A percentile compares a stretch with the other conserved stretches of the same genome.
Evolutionary conservation across 2,888 invertebrate genomes (phyloP).

Genomic region (Apodemia duryi): DNA sequence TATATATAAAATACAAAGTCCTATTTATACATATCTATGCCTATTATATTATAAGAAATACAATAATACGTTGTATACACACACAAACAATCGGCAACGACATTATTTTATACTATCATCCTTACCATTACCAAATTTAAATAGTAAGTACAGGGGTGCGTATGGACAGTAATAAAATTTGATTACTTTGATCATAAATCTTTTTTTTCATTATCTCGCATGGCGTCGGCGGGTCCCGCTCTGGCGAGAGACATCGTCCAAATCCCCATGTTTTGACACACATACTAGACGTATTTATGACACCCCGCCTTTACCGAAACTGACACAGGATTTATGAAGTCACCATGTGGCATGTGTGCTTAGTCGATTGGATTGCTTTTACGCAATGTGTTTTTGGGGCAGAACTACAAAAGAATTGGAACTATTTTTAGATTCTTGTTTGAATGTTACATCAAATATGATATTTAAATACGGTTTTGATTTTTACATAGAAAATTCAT

Average conservation of each 20-base stretch:
- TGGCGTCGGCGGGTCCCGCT: slow-evolving; percentile 49
- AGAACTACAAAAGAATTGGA: neutral
- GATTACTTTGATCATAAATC: slow-evolving; percentile 77
- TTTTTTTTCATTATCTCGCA: slow-evolving; percentile 73
- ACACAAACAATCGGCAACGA: no score
- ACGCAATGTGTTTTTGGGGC: slow-evolving; percentile 21
- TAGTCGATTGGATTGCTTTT: slow-evolving; percentile 60
- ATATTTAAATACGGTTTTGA: no score
- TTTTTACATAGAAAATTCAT: no score
- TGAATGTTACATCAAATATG: neutral
- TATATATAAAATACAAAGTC: no score
- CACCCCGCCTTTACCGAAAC: slow-evolving; percentile 51
- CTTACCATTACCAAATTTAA: slow-evolving; percentile 26
- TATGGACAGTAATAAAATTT: slow-evolving; percentile 69
- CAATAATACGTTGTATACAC: no score
- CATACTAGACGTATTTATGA: slow-evolving; percentile 69
- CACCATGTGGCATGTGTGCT: slow-evolving; percentile 57
- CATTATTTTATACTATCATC: no score
- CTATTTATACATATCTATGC: no score
- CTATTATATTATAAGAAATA: no score
- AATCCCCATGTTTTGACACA: slow-evolving; percentile 77
- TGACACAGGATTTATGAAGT: slow-evolving; percentile 74
- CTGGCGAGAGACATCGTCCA: slow-evolving; percentile 50
- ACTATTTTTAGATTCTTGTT: neutral
- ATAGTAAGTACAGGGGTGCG: slow-evolving; percentile 49